Evolutionary conservation across 2,888 invertebrate genomes (phyloP).

Genomic region (Saturnia japonica): DNA sequence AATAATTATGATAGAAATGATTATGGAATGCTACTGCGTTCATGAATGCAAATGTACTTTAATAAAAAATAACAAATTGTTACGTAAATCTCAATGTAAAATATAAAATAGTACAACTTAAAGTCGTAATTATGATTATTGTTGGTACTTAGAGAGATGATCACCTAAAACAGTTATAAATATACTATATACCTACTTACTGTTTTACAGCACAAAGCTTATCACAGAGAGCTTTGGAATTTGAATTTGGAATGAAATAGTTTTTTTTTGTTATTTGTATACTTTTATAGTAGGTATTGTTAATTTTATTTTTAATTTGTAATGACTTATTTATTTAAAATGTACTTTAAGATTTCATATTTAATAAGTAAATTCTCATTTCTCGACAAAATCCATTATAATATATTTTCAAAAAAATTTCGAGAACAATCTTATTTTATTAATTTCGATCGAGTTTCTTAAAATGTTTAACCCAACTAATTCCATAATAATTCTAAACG

Average conservation of each 20-base stretch:
- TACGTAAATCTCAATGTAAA: not conserved
- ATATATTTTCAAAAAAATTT: not conserved
- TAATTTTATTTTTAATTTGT: not conserved
- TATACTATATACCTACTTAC: conserved; percentile 23
- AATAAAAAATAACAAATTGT: not conserved
- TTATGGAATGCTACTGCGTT: no score
- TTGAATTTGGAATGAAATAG: conserved; percentile 40
- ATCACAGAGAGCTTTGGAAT: conserved; percentile 60
- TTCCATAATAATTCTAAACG: not conserved
- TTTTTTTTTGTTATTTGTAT: not conserved
- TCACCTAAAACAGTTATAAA: not conserved
- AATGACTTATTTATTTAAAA: not conserved
- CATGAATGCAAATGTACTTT: not conserved
- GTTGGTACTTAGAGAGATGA: no score
- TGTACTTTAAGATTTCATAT: no score
- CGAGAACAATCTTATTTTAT: not conserved
- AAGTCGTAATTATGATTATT: no score
- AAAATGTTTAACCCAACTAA: not conserved
- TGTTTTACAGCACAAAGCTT: conserved; percentile 29
- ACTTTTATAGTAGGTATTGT: no score
- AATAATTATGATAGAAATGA: no score
- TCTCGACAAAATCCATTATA: no score
- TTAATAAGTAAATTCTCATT: no score
- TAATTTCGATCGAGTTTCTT: not conserved
- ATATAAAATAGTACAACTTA: not conserved